Evolutionary conservation across 2,888 invertebrate species (phyloP).

Genomic region (Gortyna flavago): DNA sequence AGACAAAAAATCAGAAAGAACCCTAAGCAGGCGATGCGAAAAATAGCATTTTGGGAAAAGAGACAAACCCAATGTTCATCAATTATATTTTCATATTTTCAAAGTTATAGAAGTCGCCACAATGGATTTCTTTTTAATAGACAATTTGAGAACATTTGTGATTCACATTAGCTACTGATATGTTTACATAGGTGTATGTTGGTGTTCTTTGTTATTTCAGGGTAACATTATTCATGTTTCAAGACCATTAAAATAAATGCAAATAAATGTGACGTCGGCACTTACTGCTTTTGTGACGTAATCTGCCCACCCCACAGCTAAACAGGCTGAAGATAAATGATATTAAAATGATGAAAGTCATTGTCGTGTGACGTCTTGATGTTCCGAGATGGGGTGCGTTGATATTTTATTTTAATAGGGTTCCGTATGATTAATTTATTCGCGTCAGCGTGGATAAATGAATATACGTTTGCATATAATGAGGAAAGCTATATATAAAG

Average conservation of each 20-base stretch:
- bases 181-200: not conserved
- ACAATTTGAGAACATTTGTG: not conserved
- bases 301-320: slow-evolving; percentile 28
- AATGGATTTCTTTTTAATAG: too few relatives aligned
- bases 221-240: not conserved
- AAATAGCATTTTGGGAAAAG: not conserved
- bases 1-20: too few relatives aligned
- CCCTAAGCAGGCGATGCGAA: too few relatives aligned
- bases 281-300: slow-evolving; percentile 28
- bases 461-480: slow-evolving; percentile 1
- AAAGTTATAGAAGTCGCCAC: not conserved
- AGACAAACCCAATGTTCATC: not conserved
- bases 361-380: slow-evolving; percentile 61
- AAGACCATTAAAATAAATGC: not conserved
- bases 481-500: too few relatives aligned
- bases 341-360: slow-evolving; percentile 75
- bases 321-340: slow-evolving; percentile 61
- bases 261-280: not conserved
- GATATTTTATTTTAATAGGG: slow-evolving; percentile 60
- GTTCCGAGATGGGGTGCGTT: slow-evolving; percentile 43
- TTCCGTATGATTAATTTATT: slow-evolving; percentile 62
- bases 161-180: not conserved
- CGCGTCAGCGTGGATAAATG: slow-evolving; percentile 37
- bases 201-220: not conserved
- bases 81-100: not conserved